Base-by-base conservation (phyloP, 2,888 invertebrate genomes). In the Andrena marginata region DNA sequence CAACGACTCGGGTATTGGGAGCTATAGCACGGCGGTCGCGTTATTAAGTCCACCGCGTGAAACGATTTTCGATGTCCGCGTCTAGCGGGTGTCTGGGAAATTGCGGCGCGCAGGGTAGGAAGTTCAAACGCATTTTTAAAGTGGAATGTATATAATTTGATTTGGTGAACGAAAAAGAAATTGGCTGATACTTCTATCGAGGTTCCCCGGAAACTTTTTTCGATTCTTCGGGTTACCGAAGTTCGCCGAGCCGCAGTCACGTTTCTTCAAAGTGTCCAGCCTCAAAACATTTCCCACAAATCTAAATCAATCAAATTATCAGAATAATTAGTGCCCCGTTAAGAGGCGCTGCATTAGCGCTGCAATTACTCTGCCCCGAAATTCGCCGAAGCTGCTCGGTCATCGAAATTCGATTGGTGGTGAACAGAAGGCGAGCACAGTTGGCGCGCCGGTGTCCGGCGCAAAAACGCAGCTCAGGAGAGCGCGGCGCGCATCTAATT, bases 401-500 rank as follows among this genome's bases (percentile, higher is more conserved):
- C 62, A 67, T 78, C 31, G 54, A 49, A 56, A 62, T 78, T 60
- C 63, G 56, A 69, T 62, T 10, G 51, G 8, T 16, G 23, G 29
- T n/a, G 16, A 3, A 1, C 42, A 59, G 16, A 48, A 42, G 48
- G 10, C 13, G 51, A 42, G 42, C 33, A 35, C 48, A 63, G 62
- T 29, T 31, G 56, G 20, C 13, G 31, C 35, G 3, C 3, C 10
- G 35, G 42, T 13, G 2, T 2, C 1, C 10, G 26, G 62, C 2
- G 13, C 16, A 69, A 76, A 79, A 77, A 76, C 56, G 33, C 16
- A 48, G 67, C 67, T 75, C n/a, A 78, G 75, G 48, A 76, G 69
- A 42, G 49, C 56, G 31, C 35, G 33, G 35, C 26, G 20, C 72
- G 73, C 71, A 63, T 81, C 77, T 79, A 85, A 83, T 86, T 85